Evolutionary conservation across 2,797 vertebrate species (phyloP).

Genomic region (Phylloscopus collybita): DNA sequence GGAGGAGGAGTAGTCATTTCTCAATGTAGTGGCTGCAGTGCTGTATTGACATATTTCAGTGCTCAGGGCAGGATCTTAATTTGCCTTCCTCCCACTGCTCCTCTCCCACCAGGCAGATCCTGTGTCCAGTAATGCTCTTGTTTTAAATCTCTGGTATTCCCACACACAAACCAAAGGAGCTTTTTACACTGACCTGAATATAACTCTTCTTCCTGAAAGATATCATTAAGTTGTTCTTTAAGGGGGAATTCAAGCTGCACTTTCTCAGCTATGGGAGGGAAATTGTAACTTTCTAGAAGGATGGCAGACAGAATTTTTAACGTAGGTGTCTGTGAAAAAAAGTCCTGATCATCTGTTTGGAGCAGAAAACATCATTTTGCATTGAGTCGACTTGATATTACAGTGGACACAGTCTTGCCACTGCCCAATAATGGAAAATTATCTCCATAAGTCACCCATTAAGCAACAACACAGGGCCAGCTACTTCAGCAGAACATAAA

Average conservation of each 20-base stretch:
- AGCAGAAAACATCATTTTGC: neutral
- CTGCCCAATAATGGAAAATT: neutral
- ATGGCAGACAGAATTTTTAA: neutral
- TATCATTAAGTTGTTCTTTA: neutral
- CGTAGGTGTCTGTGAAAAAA: neutral
- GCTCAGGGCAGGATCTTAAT: neutral
- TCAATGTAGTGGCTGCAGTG: neutral
- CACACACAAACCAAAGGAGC: neutral
- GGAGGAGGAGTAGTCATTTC: neutral
- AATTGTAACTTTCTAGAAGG: neutral
- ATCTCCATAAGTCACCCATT: neutral
- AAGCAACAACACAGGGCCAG: neutral
- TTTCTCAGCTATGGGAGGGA: neutral
- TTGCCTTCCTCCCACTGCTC: neutral
- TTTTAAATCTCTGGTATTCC: neutral
- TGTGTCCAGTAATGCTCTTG: neutral
- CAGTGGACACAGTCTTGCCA: neutral
- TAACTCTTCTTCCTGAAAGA: neutral
- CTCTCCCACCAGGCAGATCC: neutral
- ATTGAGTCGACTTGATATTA: neutral
- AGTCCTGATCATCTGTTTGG: neutral
- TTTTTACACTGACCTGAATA: neutral
- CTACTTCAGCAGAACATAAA: neutral
- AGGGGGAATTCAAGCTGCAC: neutral
- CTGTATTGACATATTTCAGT: rapidly evolving